Base-by-base conservation (phyloP, 2,797 vertebrate genomes). In the Trichosurus vulpecula region DNA sequence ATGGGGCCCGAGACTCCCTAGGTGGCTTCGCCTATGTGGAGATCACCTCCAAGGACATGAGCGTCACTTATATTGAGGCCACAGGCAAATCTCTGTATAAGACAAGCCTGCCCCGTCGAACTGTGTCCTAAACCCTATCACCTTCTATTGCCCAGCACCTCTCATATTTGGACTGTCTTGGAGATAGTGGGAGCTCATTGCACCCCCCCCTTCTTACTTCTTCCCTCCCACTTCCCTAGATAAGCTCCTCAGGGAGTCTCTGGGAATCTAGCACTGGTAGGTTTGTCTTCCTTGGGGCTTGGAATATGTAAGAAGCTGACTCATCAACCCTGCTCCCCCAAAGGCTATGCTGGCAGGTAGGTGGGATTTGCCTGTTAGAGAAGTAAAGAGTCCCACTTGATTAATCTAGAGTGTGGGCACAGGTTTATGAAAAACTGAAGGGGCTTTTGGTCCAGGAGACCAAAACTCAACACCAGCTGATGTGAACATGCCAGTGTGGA, bases 1-100 rank as follows among this genome's bases (percentile, higher is more conserved):
- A 98, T 0, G 99, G 99, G 2, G 96, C 98, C 0, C 96, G 98
- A 0, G 97, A 98, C 0, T 99, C 99, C 0, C 98, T 99, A 51
- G 99, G 99, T 0, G 99, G 99, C 91, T 99, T 99, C 12, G 98
- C 98, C 53, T 99, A 99, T 0, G 97, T 99, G 29, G 99, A 99
- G 95, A 98, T 99, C 55, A 98, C 98, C 1, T 96, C 99, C 96
- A 96, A 98, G 91, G 98, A 98, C 12, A 98, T 99, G 99, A 98
- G 94, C 0, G 0, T 99, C 94, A 99, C 99, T 5, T 99, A 99
- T 93, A 98, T 99, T 29, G 99, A 99, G 98, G 98, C 99, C 52
- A 99, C 98, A 3, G 99, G 99, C 94, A 99, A 99, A 0, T 99
- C 99, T 11, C 99, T 99, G 52, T 99, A 99, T 98, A 99, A 98